These are phyloP conservation scores for Chrysina gloriosa DNA, from an alignment of 2,888 invertebrate species.

Conservation along the genomic window DNA sequence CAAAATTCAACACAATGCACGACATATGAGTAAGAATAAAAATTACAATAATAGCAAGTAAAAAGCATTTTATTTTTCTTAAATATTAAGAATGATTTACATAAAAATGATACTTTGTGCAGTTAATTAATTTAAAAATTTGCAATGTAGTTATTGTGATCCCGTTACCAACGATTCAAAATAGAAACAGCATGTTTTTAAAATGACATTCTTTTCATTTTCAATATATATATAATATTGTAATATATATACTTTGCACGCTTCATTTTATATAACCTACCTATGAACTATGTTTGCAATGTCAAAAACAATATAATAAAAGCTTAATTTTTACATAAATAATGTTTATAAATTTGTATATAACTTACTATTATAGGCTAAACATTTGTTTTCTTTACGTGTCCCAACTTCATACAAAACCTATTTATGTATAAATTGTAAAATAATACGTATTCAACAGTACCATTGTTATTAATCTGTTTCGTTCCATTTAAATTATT, in stretches of 20 bases:
- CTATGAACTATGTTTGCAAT: constrained; percentile 38
- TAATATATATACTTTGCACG: constrained; percentile 38
- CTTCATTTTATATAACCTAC: constrained; percentile 31
- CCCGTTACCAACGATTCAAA: constrained; percentile 39
- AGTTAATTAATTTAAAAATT: constrained; percentile 48
- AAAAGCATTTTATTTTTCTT: constrained; percentile 60
- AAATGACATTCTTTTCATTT: constrained; percentile 25
- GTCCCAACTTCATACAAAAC: background rate
- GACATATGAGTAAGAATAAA: constrained; percentile 36
- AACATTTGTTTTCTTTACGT: constrained; percentile 33
- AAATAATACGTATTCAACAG: constrained; percentile 24
- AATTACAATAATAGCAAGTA: constrained; percentile 42
- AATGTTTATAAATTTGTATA: constrained; percentile 38
- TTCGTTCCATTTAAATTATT: constrained; percentile 2
- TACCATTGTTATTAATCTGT: constrained; percentile 20
- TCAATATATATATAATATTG: constrained; percentile 31
- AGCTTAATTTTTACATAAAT: constrained; percentile 44
- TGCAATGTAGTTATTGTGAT: constrained; percentile 39
- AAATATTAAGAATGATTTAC: constrained; percentile 58
- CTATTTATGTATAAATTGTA: constrained; percentile 16
- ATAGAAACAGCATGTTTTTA: constrained; percentile 37
- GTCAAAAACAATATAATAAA: constrained; percentile 43
- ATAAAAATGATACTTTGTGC: constrained; percentile 58
- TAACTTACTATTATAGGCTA: constrained; percentile 42
- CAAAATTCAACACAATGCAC: background rate